These are phyloP conservation scores for Onthophagus taurus DNA, from an alignment of 1,140 invertebrate genomes.

Conservation along the genomic window DNA sequence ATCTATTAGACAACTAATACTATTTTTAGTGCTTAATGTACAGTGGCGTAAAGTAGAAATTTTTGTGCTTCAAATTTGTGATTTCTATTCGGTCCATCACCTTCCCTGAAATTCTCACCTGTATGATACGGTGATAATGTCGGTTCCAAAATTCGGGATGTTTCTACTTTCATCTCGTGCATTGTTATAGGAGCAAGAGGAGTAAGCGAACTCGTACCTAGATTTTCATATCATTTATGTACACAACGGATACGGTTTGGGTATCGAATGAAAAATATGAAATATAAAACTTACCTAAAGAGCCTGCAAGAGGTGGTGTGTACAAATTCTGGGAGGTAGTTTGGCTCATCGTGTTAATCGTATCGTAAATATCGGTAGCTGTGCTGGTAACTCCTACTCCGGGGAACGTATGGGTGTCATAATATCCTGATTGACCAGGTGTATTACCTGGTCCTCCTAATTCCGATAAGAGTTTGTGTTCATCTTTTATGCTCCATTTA, in stretches of 20 bases:
- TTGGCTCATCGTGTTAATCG: slow-evolving; percentile 65
- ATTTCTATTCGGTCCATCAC: slow-evolving; percentile 7
- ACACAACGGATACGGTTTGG: no score
- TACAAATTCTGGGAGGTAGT: slow-evolving; percentile 59
- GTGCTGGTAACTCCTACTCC: slow-evolving; percentile 47
- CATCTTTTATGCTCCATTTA: slow-evolving; percentile 83
- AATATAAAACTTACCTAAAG: slow-evolving; percentile 50
- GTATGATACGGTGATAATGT: slow-evolving; percentile 58
- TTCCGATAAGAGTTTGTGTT: slow-evolving; percentile 75
- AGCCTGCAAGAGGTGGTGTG: slow-evolving; percentile 61
- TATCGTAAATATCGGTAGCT: slow-evolving; percentile 58
- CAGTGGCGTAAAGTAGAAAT: slow-evolving; percentile 22
- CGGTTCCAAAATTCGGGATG: slow-evolving; percentile 45
- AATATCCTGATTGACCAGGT: slow-evolving; percentile 43
- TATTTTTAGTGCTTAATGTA: no score
- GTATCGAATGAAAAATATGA: not conserved
- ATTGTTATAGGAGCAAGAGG: slow-evolving; percentile 67
- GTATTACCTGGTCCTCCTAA: slow-evolving; percentile 51
- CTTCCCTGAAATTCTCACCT: slow-evolving; percentile 37
- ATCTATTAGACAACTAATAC: no score
- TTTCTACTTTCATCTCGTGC: slow-evolving; percentile 65
- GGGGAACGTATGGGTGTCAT: slow-evolving; percentile 51
- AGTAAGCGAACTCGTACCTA: slow-evolving; percentile 57
- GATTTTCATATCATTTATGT: slow-evolving; percentile 15
- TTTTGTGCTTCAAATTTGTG: no score